These are phyloP conservation scores for Hydra vulgaris DNA, from an alignment of 30 jellyfish, hydroid and myxozoan species.

Conservation along the genomic window DNA sequence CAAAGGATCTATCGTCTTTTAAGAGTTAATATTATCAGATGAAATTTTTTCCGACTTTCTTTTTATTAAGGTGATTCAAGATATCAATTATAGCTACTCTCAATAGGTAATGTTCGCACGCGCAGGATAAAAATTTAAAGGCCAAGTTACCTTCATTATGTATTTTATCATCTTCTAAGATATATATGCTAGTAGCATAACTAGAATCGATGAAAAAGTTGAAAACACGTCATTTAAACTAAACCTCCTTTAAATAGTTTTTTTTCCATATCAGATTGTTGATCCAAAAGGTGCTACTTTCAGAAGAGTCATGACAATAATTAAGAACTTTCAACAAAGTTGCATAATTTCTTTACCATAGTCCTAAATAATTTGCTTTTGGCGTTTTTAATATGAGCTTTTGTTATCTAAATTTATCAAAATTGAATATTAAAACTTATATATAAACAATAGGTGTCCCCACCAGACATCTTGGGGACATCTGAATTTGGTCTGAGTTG, in stretches of 20 bases:
- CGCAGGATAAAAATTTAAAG: neutral
- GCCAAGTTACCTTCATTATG: neutral
- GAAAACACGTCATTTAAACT: neutral
- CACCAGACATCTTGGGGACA: too few relatives aligned
- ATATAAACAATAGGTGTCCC: too few relatives aligned
- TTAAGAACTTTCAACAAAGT: neutral
- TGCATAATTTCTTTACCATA: neutral
- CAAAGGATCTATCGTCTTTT: neutral
- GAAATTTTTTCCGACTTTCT: neutral
- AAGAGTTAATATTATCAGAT: neutral
- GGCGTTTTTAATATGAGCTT: neutral
- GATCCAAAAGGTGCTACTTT: neutral
- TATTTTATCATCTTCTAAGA: neutral
- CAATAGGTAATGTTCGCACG: neutral
- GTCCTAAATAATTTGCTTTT: neutral
- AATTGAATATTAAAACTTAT: too few relatives aligned
- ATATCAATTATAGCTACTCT: neutral
- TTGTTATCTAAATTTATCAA: neutral
- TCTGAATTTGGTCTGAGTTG: too few relatives aligned
- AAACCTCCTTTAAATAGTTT: neutral
- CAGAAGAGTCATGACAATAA: neutral
- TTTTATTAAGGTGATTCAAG: neutral
- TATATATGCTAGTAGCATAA: neutral
- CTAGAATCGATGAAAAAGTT: neutral
- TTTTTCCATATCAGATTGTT: neutral